A percentile compares a stretch with the other conserved stretches of the same genome.
These are phyloP conservation scores for Pica pica DNA, from an alignment of 2,113 vertebrate species.

Conservation along the genomic window DNA sequence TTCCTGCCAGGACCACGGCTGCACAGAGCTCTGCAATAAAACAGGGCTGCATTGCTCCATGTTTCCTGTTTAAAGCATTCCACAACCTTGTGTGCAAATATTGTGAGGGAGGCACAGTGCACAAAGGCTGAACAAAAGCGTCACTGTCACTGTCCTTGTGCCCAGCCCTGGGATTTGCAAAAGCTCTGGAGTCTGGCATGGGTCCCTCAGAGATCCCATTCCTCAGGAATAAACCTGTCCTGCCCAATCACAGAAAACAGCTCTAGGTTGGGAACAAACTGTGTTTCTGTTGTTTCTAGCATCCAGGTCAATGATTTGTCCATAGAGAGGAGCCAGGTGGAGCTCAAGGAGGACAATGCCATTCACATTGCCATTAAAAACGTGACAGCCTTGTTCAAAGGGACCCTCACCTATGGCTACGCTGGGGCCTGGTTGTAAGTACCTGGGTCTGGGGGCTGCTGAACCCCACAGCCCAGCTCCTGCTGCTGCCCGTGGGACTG, in stretches of 20 bases:
- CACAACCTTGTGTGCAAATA: fast-evolving
- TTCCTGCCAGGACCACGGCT: fast-evolving
- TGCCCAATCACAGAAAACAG: fast-evolving
- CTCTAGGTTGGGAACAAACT: fast-evolving
- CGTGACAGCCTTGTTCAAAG: conserved; percentile 75
- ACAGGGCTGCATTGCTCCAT: fast-evolving
- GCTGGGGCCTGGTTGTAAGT: conserved; percentile 77
- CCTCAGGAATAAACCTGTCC: background rate
- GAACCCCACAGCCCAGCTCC: fast-evolving
- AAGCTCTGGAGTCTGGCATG: fast-evolving
- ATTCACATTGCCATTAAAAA: conserved; percentile 76
- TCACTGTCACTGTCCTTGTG: no score
- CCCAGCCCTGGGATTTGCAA: background rate
- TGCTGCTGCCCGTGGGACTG: background rate
- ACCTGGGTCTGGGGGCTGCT: background rate
- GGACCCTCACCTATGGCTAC: conserved; percentile 80
- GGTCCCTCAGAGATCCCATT: background rate
- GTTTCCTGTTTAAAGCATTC: background rate
- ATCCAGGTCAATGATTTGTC: conserved; percentile 82
- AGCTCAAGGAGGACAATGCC: conserved; percentile 69
- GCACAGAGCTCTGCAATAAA: background rate
- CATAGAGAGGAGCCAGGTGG: conserved; percentile 76
- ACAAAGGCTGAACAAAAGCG: background rate
- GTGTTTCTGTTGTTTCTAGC: conserved; percentile 42
- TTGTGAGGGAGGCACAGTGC: fast-evolving